Conservation (phyloP, 2,113 vertebrate species). For the Cyprinodon brontotheroides region DNA sequence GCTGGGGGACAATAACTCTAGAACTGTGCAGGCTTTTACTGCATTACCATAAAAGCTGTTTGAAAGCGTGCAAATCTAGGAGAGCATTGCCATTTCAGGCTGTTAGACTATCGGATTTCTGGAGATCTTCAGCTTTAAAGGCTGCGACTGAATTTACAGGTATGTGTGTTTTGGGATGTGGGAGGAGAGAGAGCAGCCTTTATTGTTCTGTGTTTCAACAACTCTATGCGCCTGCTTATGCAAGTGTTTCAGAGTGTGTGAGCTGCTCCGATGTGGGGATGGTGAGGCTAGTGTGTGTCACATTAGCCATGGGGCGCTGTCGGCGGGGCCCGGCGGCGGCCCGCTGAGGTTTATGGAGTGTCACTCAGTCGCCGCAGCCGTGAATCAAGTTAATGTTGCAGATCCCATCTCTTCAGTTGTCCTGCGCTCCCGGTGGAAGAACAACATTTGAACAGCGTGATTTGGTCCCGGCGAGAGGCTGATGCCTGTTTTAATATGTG, state of each 20-base stretch:
- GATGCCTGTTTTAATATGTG: slow-evolving; percentile 82
- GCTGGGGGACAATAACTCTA: slow-evolving; percentile 59
- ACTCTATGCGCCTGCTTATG: slow-evolving; percentile 11
- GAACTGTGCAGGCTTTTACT: slow-evolving; percentile 32
- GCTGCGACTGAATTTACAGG: slow-evolving; percentile 13
- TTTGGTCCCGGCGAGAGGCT: slow-evolving; percentile 76
- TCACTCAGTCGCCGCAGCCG: slow-evolving; percentile 76
- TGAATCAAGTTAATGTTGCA: slow-evolving; percentile 83
- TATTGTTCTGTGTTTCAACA: neutral
- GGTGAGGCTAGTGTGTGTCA: slow-evolving; percentile 61
- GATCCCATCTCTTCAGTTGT: slow-evolving; percentile 79
- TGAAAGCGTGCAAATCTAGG: neutral
- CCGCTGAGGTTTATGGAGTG: slow-evolving; percentile 80
- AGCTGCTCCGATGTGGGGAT: slow-evolving; percentile 37
- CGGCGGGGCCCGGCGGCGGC: slow-evolving; percentile 60
- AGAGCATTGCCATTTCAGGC: slow-evolving; percentile 5
- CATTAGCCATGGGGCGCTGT: slow-evolving; percentile 74
- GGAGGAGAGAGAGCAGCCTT: slow-evolving; percentile 20
- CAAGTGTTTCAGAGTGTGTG: slow-evolving; percentile 15
- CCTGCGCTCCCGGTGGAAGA: slow-evolving; percentile 76
- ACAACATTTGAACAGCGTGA: slow-evolving; percentile 83
- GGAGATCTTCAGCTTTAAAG: slow-evolving; percentile 14
- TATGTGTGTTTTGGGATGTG: slow-evolving; percentile 28
- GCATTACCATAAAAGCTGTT: slow-evolving; percentile 56
- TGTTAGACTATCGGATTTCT: neutral